Conservation (phyloP, 2,888 invertebrate genomes). For the Eupithecia inturbata region DNA sequence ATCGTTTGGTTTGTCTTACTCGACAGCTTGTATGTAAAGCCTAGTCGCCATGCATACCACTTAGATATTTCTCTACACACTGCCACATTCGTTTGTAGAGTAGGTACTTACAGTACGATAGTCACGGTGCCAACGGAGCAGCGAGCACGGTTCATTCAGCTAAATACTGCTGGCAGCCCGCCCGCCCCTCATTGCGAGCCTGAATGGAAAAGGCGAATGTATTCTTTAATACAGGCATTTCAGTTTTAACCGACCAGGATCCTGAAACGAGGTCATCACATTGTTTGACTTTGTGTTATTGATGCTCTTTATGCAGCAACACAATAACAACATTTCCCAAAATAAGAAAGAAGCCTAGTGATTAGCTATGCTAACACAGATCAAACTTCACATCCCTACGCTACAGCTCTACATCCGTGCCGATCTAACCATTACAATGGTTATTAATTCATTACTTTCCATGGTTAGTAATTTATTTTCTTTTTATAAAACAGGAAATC, state of each 20-base stretch:
- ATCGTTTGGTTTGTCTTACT: background rate
- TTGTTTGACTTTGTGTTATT: too few relatives aligned
- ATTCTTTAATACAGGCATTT: background rate
- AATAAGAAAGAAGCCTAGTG: too few relatives aligned
- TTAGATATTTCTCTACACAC: background rate
- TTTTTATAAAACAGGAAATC: too few relatives aligned
- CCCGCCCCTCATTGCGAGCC: conserved; percentile 4
- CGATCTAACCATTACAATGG: too few relatives aligned
- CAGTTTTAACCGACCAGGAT: conserved; percentile 1
- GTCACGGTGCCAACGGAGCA: conserved; percentile 12
- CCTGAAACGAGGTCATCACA: background rate
- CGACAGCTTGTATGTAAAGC: background rate
- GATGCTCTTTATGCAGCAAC: too few relatives aligned
- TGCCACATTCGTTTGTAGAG: background rate
- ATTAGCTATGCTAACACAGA: too few relatives aligned
- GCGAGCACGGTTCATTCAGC: conserved; percentile 50
- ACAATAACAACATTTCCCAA: too few relatives aligned
- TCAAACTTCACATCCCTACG: too few relatives aligned
- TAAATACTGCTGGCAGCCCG: conserved; percentile 39
- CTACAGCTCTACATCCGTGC: too few relatives aligned
- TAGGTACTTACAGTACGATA: background rate
- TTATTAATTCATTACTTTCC: too few relatives aligned
- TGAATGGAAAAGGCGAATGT: background rate
- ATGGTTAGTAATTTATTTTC: too few relatives aligned
- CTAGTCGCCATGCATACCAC: background rate